Conservation (phyloP, 2,797 vertebrate genomes). For the Euphonia xanthogaster region DNA sequence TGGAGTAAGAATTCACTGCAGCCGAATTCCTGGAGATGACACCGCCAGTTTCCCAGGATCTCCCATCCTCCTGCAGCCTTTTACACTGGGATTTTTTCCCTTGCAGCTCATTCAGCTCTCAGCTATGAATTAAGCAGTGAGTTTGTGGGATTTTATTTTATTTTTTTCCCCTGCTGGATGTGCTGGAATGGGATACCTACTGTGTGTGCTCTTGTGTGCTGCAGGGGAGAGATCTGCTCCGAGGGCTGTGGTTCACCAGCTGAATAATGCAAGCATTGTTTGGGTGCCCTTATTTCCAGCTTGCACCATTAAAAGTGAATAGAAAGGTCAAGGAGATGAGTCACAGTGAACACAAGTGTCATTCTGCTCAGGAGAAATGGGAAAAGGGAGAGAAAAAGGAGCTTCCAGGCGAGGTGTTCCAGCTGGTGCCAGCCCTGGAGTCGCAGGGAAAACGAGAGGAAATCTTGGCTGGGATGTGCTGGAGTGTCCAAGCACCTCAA, state of each 20-base stretch:
- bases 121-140: background rate
- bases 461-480: background rate
- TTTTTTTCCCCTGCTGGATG: background rate
- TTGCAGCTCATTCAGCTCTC: background rate
- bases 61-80: background rate
- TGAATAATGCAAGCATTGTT: conserved; percentile 52
- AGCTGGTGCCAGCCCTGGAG: background rate
- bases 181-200: background rate
- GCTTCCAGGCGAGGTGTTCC: conserved; percentile 5
- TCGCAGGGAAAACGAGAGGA: background rate
- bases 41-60: conserved; percentile 11
- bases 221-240: background rate
- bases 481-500: background rate
- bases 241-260: background rate
- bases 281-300: conserved; percentile 58
- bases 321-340: conserved; percentile 50
- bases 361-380: conserved; percentile 24
- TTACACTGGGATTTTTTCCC: background rate
- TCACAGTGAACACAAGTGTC: conserved; percentile 52
- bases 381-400: background rate
- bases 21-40: background rate
- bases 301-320: conserved; percentile 33
- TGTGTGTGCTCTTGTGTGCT: background rate
- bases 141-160: background rate
- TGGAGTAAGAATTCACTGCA: conserved; percentile 8